Base-by-base conservation (phyloP, 2,113 vertebrate genomes). In the Sisor rabdophorus region DNA sequence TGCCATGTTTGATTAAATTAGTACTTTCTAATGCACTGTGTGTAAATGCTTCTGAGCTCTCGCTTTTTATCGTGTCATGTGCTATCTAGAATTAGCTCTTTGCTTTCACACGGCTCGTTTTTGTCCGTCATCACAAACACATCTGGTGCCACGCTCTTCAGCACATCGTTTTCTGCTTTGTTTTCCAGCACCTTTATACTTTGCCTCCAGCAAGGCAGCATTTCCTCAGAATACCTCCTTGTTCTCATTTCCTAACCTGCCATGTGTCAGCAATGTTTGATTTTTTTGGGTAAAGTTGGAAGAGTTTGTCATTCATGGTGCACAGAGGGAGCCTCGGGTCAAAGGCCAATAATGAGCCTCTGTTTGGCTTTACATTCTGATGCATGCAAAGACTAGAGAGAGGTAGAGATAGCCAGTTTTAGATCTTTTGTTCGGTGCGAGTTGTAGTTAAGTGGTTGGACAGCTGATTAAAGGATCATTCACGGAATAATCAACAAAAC, bases 161-260 rank as follows among this genome's bases (percentile, higher is more conserved):
- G 40, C 63, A 36, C 36, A 56, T 19, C 36, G 52, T 26, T 64
- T 68, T 36, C 53, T 32, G 16, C 73, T 40, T 40, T 67, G 63
- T 68, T 76, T 22, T 48, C 40, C 32, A 47, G 52, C 63, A n/a
- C 52, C 17, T 50, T 69, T 24, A 69, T 47, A 52, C 53, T 76
- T 48, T 30, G 74, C 24, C 15, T 48, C 53, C 53, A 56, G 36
- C 53, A 30, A 19, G 22, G 47, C 32, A 36, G 60, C 59, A 3
- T 40, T 11, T 10, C 40, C 74, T 53, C 9, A 48, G 26, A 58
- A 76, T 67, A 76, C 22, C 73, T 32, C 10, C 28, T 53, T 36
- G 59, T 67, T 24, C 36, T 54, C 30, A 4, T 75, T 28, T 54
- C 60, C 61, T 63, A 44, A 30, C 47, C 58, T 11, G 73, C 16